Evolutionary conservation across 2,797 vertebrate species (phyloP).

Genomic region (Mormyrus hasselquistii): DNA sequence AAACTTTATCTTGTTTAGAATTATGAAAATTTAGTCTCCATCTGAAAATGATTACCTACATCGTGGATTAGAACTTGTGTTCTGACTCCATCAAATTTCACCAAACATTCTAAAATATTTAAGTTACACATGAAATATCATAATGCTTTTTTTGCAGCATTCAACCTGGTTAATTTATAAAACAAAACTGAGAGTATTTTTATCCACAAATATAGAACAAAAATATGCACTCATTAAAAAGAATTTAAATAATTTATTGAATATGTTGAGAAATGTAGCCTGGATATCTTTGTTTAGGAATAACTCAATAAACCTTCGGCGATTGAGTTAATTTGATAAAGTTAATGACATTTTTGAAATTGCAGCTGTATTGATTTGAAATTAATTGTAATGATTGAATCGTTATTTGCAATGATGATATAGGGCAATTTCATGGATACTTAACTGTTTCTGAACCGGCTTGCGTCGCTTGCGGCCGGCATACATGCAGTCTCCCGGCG

Average conservation of each 20-base stretch:
- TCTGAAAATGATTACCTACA: background rate
- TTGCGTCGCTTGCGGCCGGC: conserved; percentile 77
- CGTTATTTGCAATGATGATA: background rate
- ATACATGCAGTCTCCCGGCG: conserved; percentile 72
- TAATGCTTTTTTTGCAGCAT: background rate
- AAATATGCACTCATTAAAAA: background rate
- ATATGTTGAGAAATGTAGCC: background rate
- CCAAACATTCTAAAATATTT: background rate
- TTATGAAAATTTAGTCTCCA: background rate
- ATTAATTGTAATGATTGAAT: background rate
- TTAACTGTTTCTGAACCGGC: conserved; percentile 78
- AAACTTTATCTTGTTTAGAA: background rate
- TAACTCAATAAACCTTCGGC: background rate
- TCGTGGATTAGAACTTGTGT: background rate
- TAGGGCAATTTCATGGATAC: conserved; percentile 30
- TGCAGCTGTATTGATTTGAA: background rate
- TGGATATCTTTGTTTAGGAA: background rate
- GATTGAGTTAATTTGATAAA: background rate
- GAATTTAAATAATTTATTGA: background rate
- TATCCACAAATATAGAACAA: background rate
- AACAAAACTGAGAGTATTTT: background rate
- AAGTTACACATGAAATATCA: background rate
- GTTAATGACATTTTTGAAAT: background rate
- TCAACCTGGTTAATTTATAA: background rate
- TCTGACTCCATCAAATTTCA: background rate